Percentiles rank a stretch among this genome's conserved stretches.
Evolutionary conservation across 2,888 invertebrate genomes (phyloP).

Genomic region (Limnephilus marmoratus): DNA sequence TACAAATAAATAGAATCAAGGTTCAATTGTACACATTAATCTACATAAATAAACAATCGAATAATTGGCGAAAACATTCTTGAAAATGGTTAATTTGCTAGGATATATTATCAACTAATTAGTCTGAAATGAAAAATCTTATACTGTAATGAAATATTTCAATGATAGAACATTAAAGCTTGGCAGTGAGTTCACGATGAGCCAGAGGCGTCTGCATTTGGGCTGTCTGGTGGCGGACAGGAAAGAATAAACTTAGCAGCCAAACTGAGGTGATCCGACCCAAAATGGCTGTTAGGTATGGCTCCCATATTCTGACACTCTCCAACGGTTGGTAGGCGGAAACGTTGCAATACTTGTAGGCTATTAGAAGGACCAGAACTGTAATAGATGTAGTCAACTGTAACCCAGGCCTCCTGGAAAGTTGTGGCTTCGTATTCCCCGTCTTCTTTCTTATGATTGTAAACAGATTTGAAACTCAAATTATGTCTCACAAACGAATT

Average conservation of each 20-base stretch:
- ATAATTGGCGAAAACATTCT: neutral
- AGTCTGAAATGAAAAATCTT: neutral
- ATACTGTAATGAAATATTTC: neutral
- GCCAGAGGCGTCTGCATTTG: neutral
- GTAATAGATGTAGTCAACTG: slow-evolving; percentile 95
- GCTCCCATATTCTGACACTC: slow-evolving; percentile 78
- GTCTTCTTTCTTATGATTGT: slow-evolving; percentile 75
- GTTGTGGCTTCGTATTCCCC: slow-evolving; percentile 83
- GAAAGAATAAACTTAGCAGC: slow-evolving; percentile 80
- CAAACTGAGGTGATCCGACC: slow-evolving; percentile 92
- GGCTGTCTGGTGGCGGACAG: slow-evolving; percentile 44
- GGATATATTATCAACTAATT: neutral
- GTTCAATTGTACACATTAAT: neutral
- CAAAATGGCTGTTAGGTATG: slow-evolving; percentile 86
- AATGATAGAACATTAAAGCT: neutral
- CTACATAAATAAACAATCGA: neutral
- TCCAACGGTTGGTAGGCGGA: slow-evolving; percentile 80
- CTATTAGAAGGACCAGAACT: slow-evolving; percentile 64
- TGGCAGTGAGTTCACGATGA: neutral
- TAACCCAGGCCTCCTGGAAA: slow-evolving; percentile 85
- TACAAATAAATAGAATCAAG: neutral
- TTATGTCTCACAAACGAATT: slow-evolving; percentile 81
- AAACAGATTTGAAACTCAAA: slow-evolving; percentile 83
- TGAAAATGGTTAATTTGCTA: neutral
- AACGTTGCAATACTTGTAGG: slow-evolving; percentile 79